Conservation (phyloP, 2,113 vertebrate genomes). For the Thalassarche chlororhynchos region DNA sequence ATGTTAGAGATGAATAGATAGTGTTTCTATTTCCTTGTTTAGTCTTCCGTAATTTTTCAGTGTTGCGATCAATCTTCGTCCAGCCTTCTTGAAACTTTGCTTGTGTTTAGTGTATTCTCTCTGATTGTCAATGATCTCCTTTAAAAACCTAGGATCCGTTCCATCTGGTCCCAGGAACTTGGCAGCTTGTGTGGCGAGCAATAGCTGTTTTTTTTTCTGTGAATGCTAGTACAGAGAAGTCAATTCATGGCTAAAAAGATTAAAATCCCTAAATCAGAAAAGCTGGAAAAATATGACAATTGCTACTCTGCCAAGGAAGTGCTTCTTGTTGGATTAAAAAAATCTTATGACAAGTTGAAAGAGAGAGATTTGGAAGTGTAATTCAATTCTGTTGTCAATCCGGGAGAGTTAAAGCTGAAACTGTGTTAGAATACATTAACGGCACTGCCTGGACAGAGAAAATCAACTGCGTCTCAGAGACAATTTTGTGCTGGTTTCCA, state of each 20-base stretch:
- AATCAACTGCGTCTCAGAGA: background rate
- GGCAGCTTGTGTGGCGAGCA: conserved; percentile 9
- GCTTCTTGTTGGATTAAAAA: conserved; percentile 53
- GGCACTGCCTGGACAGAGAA: background rate
- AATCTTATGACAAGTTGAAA: conserved; percentile 49
- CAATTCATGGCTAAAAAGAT: conserved; percentile 64
- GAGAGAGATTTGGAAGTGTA: conserved; percentile 58
- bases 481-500: background rate
- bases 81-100: background rate
- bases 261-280: conserved; percentile 56
- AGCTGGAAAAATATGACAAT: conserved; percentile 50
- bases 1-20: conserved; percentile 27
- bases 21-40: conserved; percentile 21
- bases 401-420: conserved; percentile 28
- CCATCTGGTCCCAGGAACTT: conserved; percentile 47
- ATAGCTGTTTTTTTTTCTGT: background rate
- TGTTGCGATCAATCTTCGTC: background rate
- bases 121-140: conserved; percentile 26
- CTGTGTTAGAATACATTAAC: conserved; percentile 29
- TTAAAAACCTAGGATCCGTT: conserved; percentile 17
- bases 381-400: conserved; percentile 59
- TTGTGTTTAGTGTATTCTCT: background rate
- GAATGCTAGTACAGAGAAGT: conserved; percentile 29
- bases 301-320: conserved; percentile 40
- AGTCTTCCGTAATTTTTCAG: background rate